These are phyloP conservation scores for Amorpha juglandis DNA, from an alignment of 2,888 invertebrate genomes.

Conservation along the genomic window DNA sequence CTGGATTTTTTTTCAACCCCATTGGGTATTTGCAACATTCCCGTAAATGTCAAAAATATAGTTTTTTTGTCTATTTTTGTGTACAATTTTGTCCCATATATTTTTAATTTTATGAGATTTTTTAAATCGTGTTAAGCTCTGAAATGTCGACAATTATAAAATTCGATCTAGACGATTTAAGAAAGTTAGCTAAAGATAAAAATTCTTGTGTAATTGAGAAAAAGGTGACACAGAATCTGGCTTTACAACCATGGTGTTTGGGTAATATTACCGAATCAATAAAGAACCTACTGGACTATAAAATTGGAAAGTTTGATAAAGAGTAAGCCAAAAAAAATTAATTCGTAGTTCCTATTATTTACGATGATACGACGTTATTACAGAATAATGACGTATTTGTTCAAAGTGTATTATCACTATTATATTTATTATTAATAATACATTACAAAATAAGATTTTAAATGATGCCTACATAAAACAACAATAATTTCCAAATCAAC, in stretches of 20 bases:
- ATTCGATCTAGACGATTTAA: slow-evolving; percentile 81
- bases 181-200: slow-evolving; percentile 80
- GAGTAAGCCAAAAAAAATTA: slow-evolving; percentile 74
- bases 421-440: too few species aligned
- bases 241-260: slow-evolving; percentile 86
- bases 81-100: neutral
- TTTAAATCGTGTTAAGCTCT: neutral
- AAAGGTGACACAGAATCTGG: slow-evolving; percentile 82
- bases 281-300: slow-evolving; percentile 83
- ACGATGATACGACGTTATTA: too few species aligned
- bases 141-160: slow-evolving; percentile 77
- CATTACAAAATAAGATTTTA: too few species aligned
- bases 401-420: too few species aligned
- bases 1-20: too few species aligned
- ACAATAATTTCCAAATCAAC: too few species aligned
- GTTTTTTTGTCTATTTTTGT: neutral
- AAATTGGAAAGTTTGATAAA: slow-evolving; percentile 85
- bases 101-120: neutral
- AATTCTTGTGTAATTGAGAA: slow-evolving; percentile 84
- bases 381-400: neutral
- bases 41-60: too few species aligned
- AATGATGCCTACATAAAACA: too few species aligned
- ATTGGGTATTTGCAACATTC: too few species aligned
- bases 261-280: slow-evolving; percentile 84
- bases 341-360: too few species aligned